A percentile compares a stretch with the other conserved stretches of the same genome.
These are phyloP conservation scores for Rhinatrema bivittatum DNA, from an alignment of 2,797 vertebrate species.

Conservation along the genomic window DNA sequence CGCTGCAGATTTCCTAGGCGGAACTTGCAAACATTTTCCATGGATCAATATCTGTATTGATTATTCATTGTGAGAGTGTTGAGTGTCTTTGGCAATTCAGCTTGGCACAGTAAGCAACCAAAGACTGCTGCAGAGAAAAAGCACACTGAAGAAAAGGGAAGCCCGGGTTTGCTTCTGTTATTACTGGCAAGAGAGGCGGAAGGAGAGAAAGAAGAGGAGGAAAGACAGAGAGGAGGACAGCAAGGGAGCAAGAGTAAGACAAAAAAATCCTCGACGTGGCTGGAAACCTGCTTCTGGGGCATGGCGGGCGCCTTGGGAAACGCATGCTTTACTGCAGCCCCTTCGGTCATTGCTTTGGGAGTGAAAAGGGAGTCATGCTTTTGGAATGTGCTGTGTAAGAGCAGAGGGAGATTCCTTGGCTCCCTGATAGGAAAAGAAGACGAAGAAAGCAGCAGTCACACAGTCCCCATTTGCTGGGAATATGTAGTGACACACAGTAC, in stretches of 20 bases:
- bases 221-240: constrained; percentile 58
- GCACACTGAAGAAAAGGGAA: constrained; percentile 40
- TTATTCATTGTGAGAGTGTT: constrained; percentile 98
- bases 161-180: constrained; percentile 47
- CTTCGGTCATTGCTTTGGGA: constrained; percentile 26
- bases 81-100: constrained; percentile 75
- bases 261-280: constrained; percentile 22
- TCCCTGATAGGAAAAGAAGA: constrained; percentile 58
- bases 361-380: constrained; percentile 49
- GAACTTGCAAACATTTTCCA: constrained; percentile 99
- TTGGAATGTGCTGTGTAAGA: constrained; percentile 61
- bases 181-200: constrained; percentile 52
- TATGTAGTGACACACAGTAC: constrained; percentile 31
- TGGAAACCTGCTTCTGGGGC: constrained; percentile 35
- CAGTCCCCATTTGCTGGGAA: constrained; percentile 50
- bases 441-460: constrained; percentile 46
- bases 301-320: constrained; percentile 39
- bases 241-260: constrained; percentile 48
- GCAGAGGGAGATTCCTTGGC: constrained; percentile 64
- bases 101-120: constrained; percentile 59
- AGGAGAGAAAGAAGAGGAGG: constrained; percentile 35
- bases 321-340: constrained; percentile 21
- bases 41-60: constrained; percentile 99
- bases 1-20: constrained; percentile 67
- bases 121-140: constrained; percentile 57